Base-by-base conservation (phyloP, 1,140 invertebrate species). In the Leguminivora glycinivorella region DNA sequence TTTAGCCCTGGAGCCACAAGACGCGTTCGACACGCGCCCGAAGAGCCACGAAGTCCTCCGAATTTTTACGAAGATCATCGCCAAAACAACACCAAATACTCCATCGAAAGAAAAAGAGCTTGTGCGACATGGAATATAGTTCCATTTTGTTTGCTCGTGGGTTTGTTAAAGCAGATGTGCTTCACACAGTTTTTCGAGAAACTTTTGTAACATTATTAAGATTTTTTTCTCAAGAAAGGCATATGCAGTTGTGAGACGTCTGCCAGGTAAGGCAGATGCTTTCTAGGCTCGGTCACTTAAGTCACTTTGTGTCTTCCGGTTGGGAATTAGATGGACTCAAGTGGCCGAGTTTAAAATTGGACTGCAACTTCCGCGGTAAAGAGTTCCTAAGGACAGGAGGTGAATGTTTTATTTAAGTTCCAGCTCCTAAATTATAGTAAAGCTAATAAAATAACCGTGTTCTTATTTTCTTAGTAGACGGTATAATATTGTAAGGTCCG, bases 171-270 rank as follows among this genome's bases (percentile, higher is more conserved):
- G 86, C 88, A 90, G 88, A 86, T 90, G 88, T 83, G 78, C 84
- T 88, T 86, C 83, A 83, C 81, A 81, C 82, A 81, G 79, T 86
- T 79, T 63, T 82, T 79, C 70, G 76, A 84, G 80, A 75, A 80
- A 86, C 73, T 81, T 83, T 86, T 83, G 87, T 87, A 87, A 83
- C 87, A 84, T 86, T 84, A 87, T 82, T 76, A 81, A 82, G 78
- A 76, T 82, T 86, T 88, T 86, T 89, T 87, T 89, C 78, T 81
- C 77, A 71, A 84, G 83, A 76, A 80, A 83, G 78, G 78, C 85
- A 87, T 85, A 82, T 86, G 82, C 79, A 73, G 70, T 74, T 77
- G 74, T 72, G 73, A 77, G 77, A 77, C 75, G 76, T 72, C 75
- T 76, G 75, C 77, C 84, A 87, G 85, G 85, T 86, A 88, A 72